Conservation (phyloP, 2,113 vertebrate species). For the Hemichromis elongatus region DNA sequence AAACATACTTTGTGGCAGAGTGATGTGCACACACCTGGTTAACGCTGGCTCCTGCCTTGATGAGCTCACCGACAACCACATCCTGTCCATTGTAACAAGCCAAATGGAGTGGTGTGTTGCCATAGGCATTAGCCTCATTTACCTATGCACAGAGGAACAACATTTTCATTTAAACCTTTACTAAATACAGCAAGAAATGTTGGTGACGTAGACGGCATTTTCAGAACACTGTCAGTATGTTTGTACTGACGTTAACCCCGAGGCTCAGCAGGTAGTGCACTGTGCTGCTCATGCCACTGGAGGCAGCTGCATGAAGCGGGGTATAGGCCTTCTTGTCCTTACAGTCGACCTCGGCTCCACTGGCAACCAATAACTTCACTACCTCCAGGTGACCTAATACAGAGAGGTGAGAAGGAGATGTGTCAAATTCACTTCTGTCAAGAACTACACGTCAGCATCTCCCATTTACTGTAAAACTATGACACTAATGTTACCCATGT, state of each 20-base stretch:
- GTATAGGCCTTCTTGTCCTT: constrained; percentile 96
- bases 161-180: background rate
- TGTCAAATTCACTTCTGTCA: background rate
- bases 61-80: constrained; percentile 92
- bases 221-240: background rate
- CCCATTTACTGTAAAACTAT: background rate
- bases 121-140: constrained; percentile 89
- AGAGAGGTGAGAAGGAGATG: background rate
- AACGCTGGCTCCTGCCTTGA: constrained; percentile 89
- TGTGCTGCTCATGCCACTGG: constrained; percentile 93
- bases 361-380: constrained; percentile 87
- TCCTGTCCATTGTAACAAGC: constrained; percentile 98
- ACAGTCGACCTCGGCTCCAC: constrained; percentile 94
- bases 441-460: background rate
- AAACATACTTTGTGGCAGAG: background rate
- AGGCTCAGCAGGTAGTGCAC: constrained; percentile 94
- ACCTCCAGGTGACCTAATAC: constrained; percentile 91
- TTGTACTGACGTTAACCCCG: constrained; percentile 85
- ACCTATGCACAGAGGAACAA: constrained; percentile 70
- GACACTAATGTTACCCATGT: constrained; percentile 83
- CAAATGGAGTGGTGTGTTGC: constrained; percentile 93
- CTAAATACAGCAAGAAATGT: background rate
- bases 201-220: background rate
- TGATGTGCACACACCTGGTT: constrained; percentile 74
- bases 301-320: constrained; percentile 92